These are phyloP conservation scores for Tetrao urogallus DNA, from an alignment of 2,113 vertebrate genomes.

Conservation along the genomic window DNA sequence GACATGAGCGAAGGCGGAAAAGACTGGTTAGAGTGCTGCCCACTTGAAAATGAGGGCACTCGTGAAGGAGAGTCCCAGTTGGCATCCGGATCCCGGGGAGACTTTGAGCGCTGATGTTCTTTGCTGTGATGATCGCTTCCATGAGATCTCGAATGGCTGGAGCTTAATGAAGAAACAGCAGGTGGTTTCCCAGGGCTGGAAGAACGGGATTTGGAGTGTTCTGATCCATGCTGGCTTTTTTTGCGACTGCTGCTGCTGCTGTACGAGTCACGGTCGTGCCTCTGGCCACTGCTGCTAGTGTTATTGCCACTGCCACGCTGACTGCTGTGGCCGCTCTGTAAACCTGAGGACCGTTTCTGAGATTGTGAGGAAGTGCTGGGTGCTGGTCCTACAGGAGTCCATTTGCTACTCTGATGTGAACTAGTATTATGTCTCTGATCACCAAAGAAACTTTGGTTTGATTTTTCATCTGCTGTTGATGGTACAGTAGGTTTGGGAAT, in stretches of 20 bases:
- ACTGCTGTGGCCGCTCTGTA: conserved; percentile 83
- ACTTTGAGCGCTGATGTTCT: conserved; percentile 94
- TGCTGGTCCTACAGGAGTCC: conserved; percentile 94
- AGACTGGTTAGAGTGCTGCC: conserved; percentile 91
- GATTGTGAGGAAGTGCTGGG: conserved; percentile 86
- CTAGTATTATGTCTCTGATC: conserved; percentile 87
- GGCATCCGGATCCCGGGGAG: conserved; percentile 92
- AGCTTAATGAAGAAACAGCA: conserved; percentile 86
- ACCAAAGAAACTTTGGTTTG: conserved; percentile 84
- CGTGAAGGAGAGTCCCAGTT: conserved; percentile 97
- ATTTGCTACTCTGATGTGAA: conserved; percentile 92
- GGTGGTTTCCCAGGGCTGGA: conserved; percentile 86
- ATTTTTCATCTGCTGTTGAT: conserved; percentile 90
- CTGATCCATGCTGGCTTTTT: conserved; percentile 91
- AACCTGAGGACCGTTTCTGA: conserved; percentile 88
- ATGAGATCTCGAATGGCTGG: conserved; percentile 88
- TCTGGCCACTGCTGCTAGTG: conserved; percentile 82
- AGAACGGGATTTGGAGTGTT: conserved; percentile 91
- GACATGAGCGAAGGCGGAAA: conserved; percentile 96
- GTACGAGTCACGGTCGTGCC: conserved; percentile 88
- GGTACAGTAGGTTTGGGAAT: conserved; percentile 88
- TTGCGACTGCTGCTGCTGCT: conserved; percentile 81
- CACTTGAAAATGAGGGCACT: conserved; percentile 89
- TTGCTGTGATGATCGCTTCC: conserved; percentile 90
- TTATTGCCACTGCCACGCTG: conserved; percentile 74